A percentile compares a stretch with the other conserved stretches of the same genome.
Evolutionary conservation across 2,797 vertebrate species (phyloP).

Genomic region (Hapalemur alaotrensis): DNA sequence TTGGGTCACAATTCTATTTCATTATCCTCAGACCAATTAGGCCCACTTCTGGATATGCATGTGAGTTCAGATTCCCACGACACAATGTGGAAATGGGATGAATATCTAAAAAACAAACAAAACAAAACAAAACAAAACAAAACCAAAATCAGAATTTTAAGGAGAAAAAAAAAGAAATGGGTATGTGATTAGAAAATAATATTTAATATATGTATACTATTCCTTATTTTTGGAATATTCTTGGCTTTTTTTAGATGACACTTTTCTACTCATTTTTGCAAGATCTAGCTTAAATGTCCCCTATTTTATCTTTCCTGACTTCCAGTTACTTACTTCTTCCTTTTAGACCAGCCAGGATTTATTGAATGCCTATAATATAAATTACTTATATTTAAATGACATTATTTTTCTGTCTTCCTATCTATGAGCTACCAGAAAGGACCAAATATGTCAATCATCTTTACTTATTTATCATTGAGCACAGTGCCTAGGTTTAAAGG

Average conservation of each 20-base stretch:
- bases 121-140: too few species aligned
- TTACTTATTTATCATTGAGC: neutral
- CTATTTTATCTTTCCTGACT: neutral
- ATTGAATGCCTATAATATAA: constrained; percentile 25
- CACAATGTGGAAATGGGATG: neutral
- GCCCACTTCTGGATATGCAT: neutral
- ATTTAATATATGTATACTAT: neutral
- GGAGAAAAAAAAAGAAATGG: neutral
- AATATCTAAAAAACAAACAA: neutral
- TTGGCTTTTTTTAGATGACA: neutral
- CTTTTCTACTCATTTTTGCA: neutral
- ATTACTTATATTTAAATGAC: neutral
- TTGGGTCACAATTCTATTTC: neutral
- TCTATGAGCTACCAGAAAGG: neutral
- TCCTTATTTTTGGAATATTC: neutral
- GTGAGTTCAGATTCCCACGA: neutral
- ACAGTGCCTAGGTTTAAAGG: neutral
- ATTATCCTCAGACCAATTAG: neutral
- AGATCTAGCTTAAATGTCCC: neutral
- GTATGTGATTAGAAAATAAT: neutral
- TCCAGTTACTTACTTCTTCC: neutral
- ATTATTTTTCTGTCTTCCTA: neutral
- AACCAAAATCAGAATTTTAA: neutral
- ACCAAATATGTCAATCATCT: neutral
- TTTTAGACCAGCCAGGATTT: neutral